Evolutionary conservation across 2,113 vertebrate genomes (phyloP).

Genomic region (Eleginops maclovinus): DNA sequence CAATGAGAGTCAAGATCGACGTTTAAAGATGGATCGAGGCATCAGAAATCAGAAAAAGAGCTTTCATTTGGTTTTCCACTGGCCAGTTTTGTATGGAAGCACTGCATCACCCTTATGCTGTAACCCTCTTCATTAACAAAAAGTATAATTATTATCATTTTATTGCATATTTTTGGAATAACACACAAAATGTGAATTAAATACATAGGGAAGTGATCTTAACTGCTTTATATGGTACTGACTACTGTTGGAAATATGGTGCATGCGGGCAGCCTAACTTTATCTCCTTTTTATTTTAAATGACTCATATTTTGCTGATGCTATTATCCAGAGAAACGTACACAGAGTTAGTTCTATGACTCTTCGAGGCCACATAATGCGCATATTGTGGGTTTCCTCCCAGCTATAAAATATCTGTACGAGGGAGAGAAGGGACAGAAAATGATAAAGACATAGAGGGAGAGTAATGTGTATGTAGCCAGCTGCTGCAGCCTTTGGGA

Average conservation of each 20-base stretch:
- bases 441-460: background rate
- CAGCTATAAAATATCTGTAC: background rate
- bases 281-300: background rate
- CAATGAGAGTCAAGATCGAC: too few relatives aligned
- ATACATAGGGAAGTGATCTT: background rate
- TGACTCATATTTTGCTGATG: background rate
- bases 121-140: too few relatives aligned
- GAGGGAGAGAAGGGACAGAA: background rate
- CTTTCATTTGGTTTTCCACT: too few relatives aligned
- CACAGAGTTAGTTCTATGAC: background rate
- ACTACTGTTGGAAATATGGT: background rate
- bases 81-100: too few relatives aligned
- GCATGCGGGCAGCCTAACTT: background rate
- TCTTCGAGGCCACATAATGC: background rate
- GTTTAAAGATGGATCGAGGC: too few relatives aligned
- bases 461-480: constrained; percentile 41
- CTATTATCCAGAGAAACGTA: background rate
- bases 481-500: constrained; percentile 54
- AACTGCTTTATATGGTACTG: background rate
- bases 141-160: background rate
- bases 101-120: too few relatives aligned
- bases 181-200: background rate
- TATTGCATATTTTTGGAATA: background rate
- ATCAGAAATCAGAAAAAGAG: too few relatives aligned
- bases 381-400: background rate